A percentile compares a stretch with the other conserved stretches of the same genome.
Conservation (phyloP, 2,797 vertebrate species). For the Spinibarbus caldwelli region DNA sequence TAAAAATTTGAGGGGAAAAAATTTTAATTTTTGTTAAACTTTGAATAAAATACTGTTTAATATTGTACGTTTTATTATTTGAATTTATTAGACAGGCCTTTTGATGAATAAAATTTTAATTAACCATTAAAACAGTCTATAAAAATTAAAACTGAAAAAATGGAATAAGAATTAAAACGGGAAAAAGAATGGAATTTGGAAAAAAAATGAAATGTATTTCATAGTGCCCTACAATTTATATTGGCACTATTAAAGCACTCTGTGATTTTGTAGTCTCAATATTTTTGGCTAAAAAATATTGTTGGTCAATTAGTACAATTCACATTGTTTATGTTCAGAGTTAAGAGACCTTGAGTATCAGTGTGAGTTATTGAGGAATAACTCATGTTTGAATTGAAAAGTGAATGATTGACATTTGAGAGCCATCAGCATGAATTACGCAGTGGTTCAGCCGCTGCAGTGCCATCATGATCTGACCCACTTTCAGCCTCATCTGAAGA, state of each 20-base stretch:
- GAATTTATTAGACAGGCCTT: too few relatives aligned
- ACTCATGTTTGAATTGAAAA: conserved; percentile 23
- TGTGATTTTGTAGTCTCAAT: background rate
- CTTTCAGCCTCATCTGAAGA: background rate
- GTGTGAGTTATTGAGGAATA: background rate
- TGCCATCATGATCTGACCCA: conserved; percentile 8
- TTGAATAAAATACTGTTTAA: too few relatives aligned
- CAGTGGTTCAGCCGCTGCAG: background rate
- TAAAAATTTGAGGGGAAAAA: too few relatives aligned
- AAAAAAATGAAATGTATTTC: too few relatives aligned
- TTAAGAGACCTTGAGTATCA: background rate
- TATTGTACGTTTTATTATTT: too few relatives aligned
- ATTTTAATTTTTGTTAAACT: too few relatives aligned
- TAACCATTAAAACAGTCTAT: too few relatives aligned
- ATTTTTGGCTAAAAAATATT: background rate
- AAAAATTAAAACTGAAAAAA: too few relatives aligned
- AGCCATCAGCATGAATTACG: background rate
- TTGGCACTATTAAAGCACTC: background rate
- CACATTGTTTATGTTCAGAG: background rate
- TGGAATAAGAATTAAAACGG: too few relatives aligned
- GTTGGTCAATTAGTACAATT: background rate
- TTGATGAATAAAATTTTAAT: too few relatives aligned
- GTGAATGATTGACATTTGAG: conserved; percentile 39
- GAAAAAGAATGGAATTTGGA: too few relatives aligned
- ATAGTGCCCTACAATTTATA: background rate